Percentiles rank a stretch among this genome's conserved stretches.
Evolutionary conservation across 1,140 invertebrate genomes (phyloP).

Genomic region (Apis laboriosa): DNA sequence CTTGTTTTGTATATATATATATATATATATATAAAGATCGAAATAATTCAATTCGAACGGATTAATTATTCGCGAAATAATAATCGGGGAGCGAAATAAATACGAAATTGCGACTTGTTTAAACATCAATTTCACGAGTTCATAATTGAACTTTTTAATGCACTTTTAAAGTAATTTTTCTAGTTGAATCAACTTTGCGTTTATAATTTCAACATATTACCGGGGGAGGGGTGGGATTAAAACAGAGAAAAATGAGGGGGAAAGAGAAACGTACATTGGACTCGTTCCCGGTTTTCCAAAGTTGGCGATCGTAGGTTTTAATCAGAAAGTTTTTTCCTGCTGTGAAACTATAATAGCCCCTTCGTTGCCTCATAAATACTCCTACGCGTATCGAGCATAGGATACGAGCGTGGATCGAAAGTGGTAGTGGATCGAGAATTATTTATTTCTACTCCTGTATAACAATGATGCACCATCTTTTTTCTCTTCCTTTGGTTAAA

Average conservation of each 20-base stretch:
- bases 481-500: too few relatives aligned
- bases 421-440: not conserved
- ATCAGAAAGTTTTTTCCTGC: conserved; percentile 13
- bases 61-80: not conserved
- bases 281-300: conserved; percentile 11
- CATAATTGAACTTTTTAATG: not conserved
- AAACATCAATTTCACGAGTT: not conserved
- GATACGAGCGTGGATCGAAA: not conserved
- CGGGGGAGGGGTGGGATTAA: not conserved
- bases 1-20: too few relatives aligned
- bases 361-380: conserved; percentile 18
- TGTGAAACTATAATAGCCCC: conserved; percentile 2
- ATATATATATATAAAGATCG: too few relatives aligned
- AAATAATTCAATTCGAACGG: not conserved
- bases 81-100: not conserved
- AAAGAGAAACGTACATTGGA: not conserved
- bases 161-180: not conserved
- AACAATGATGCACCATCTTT: too few relatives aligned
- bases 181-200: conserved; percentile 4
- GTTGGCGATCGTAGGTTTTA: conserved; percentile 33
- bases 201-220: conserved; percentile 11
- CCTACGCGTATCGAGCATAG: not conserved
- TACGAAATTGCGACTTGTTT: not conserved
- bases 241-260: not conserved
- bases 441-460: not conserved